Conservation (phyloP, 1,140 invertebrate genomes). For the Drosophila nikananu region DNA sequence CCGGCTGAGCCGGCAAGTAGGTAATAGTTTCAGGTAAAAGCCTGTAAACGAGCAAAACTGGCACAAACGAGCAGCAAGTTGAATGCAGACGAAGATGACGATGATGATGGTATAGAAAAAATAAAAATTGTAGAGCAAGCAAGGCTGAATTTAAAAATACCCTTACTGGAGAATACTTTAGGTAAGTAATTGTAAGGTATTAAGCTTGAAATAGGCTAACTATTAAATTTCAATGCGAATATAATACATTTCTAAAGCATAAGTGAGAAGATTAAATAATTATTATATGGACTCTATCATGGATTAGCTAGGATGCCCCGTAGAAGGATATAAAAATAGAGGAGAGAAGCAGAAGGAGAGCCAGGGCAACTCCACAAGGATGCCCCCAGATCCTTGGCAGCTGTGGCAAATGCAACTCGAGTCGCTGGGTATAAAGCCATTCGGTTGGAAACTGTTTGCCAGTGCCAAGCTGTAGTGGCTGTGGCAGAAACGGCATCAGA, state of each 20-base stretch:
- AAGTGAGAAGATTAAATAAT: neutral
- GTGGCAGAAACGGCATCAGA: conserved; percentile 14
- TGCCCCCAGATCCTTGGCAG: conserved; percentile 65
- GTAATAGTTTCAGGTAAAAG: conserved; percentile 83
- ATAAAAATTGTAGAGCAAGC: neutral
- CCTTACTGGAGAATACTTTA: no score
- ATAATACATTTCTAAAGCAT: neutral
- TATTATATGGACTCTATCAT: neutral
- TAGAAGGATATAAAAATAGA: neutral
- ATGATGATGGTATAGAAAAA: conserved; percentile 22
- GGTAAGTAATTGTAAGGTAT: neutral
- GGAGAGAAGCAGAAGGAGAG: neutral
- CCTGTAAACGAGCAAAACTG: conserved; percentile 81
- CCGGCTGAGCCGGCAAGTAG: conserved; percentile 63
- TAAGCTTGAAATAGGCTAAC: neutral
- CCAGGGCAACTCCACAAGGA: conserved; percentile 21
- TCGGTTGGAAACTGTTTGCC: conserved; percentile 77
- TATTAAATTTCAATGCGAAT: neutral
- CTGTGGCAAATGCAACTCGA: conserved; percentile 71
- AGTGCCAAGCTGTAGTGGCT: conserved; percentile 58
- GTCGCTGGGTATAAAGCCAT: conserved; percentile 74
- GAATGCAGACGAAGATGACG: conserved; percentile 58
- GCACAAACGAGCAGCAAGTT: conserved; percentile 72
- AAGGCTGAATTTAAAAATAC: neutral
- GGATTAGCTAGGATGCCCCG: neutral